These are phyloP conservation scores for Oligia fasciuncula DNA, from an alignment of 2,888 invertebrate species.

Conservation along the genomic window DNA sequence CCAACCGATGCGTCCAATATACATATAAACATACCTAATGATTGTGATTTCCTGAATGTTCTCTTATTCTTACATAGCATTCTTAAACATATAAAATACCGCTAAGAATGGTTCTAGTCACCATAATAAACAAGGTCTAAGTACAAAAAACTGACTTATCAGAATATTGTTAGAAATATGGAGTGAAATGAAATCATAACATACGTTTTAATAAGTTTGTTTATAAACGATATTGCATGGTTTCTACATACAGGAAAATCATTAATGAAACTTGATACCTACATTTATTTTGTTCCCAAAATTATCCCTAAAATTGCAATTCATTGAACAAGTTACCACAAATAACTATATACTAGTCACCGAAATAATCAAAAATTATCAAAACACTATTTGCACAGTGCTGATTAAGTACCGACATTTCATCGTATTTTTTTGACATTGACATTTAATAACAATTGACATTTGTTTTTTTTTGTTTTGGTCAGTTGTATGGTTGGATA, in stretches of 20 bases:
- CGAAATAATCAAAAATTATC: neutral
- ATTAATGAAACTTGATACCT: constrained; percentile 29
- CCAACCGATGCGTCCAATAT: too few species aligned
- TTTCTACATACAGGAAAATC: neutral
- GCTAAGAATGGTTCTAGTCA: neutral
- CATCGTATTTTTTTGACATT: constrained; percentile 13
- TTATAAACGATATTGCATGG: neutral
- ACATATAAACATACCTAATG: too few species aligned
- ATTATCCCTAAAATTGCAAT: neutral
- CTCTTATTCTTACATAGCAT: neutral
- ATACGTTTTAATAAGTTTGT: constrained; percentile 19
- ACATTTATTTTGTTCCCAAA: constrained; percentile 12
- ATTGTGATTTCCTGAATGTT: too few species aligned
- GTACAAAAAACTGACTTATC: constrained; percentile 1
- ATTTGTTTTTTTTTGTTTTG: neutral
- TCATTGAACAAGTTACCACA: neutral
- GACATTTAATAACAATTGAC: neutral
- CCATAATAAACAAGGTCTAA: neutral
- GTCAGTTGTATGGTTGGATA: constrained; percentile 4
- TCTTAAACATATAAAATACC: neutral
- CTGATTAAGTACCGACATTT: neutral
- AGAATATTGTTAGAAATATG: constrained; percentile 12
- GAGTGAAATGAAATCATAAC: constrained; percentile 30
- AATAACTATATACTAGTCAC: too few species aligned
- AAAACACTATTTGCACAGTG: neutral